Percentiles rank a stretch among this genome's conserved stretches.
phyloP scores from a whole-genome alignment of 2,113 vertebrate genomes.

The Percina caprodes region DNA sequence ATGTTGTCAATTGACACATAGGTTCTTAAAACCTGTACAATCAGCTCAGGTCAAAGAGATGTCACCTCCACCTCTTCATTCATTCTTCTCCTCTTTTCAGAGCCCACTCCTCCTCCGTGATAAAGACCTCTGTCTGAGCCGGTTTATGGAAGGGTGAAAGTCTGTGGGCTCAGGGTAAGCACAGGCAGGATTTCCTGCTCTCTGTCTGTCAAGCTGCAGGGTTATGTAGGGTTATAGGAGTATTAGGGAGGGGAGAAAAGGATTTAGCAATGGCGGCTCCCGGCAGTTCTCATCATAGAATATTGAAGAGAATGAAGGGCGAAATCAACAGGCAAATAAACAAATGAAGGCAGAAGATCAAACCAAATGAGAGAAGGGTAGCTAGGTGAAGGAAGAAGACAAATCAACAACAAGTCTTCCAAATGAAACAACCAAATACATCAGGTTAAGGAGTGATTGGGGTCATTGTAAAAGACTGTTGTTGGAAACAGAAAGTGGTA shows the following conservation, averaged over 20 bases:
- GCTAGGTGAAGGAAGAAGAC: too few relatives aligned
- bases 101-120: conserved; percentile 56
- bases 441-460: background rate
- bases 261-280: conserved; percentile 49
- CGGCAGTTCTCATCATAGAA: conserved; percentile 56
- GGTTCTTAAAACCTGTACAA: conserved; percentile 4
- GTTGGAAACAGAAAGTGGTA: background rate
- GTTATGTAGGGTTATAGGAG: conserved; percentile 73
- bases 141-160: conserved; percentile 68
- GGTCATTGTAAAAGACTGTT: too few relatives aligned
- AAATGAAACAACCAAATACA: too few relatives aligned
- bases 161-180: conserved; percentile 75
- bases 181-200: conserved; percentile 73
- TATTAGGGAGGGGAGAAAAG: conserved; percentile 60
- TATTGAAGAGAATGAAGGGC: background rate
- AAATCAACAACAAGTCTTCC: too few relatives aligned
- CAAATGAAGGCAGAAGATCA: conserved; percentile 5
- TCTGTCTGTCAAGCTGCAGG: conserved; percentile 69
- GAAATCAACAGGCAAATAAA: conserved; percentile 20
- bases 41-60: conserved; percentile 37
- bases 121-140: conserved; percentile 78
- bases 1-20: conserved; percentile 12
- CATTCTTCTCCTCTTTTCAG: conserved; percentile 37
- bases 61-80: conserved; percentile 38
- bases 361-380: background rate